Evolutionary conservation across 23 tunicate species (phyloP), one percentile per base, ranked within the genome.

Genomic region (Styela clava): DNA sequence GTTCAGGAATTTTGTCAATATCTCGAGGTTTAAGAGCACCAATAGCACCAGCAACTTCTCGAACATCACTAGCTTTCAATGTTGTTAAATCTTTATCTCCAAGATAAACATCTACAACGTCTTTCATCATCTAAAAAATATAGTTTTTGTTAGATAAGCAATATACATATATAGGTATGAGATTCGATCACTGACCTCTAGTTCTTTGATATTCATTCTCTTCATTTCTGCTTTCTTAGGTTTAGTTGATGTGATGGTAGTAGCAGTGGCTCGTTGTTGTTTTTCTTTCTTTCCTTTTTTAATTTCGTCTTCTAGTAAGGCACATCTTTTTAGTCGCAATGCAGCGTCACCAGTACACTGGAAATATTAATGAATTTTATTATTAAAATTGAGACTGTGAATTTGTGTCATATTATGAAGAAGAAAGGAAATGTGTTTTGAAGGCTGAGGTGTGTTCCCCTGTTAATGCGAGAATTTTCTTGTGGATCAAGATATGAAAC

Each of bases 21-120:
- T 88, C 78, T 22, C 76, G 20, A 1, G 93, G 93, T 25, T 69
- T 83, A 0, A 88, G 34, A 2, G 80, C 87, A 68, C 93, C 81
- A 35, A 88, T 62, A 27, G 93, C 93, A 2, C 93, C 87, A 31
- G 93, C 93, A 52, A 37, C 84, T 35, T 78, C 72, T 83, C 86
- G 63, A 27, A 88, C 69, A 27, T 83, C 83, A 34, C 69, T 61
- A 0, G 86, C 74, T 22, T 28, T 63, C 26, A 82, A 2, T 31
- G 32, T 20, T 3, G 73, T 36, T 5, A 83, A 51, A 78, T 83
- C 93, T 19, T 62, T 52, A 32, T 82, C 85, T 26, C 25, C 85
- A 22, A 65, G 27, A 1, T 73, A 69, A 22, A 81, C 30, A 1
- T 69, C 85, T 52, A 68, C 56, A n/a, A 34, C 73, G 16, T 29